Base-by-base conservation (phyloP, 2,797 vertebrate genomes). In the Stomatorhinus walkeri region DNA sequence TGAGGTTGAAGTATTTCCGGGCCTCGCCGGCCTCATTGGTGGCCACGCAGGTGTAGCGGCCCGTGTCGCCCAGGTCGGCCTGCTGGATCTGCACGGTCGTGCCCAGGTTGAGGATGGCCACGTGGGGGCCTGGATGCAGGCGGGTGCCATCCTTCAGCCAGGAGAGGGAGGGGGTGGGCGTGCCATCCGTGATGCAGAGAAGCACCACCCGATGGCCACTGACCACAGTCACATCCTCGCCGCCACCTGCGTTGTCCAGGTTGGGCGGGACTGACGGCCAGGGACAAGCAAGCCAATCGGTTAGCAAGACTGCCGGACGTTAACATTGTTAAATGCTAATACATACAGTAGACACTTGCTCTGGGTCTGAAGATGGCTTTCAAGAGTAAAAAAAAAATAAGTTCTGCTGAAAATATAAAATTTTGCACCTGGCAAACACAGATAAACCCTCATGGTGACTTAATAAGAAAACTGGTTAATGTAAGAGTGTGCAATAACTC, bases 41-140 rank as follows among this genome's bases (percentile, higher is more conserved):
- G 12, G 97, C 98, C 56, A 95, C 56, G 2, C 98, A 99, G 61
- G 96, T 97, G 92, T 98, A 99, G 46, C 88, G 95, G 22, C 97
- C 98, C 0, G 96, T 92, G 64, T 99, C 94, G 3, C 91, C 93
- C 1, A 94, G 92, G 40, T 93, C 93, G 22, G 95, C 91, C 64
- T 88, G 84, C 19, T 88, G 59, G 88, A 99, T 93, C 88, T 96
- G 96, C 87, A 99, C 90, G 4, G 95, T 95, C 92, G 95, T 97
- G 87, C 97, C 97, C 68, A 93, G 94, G 89, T 95, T 94, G 59
- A 94, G 91, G n/a, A 96, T 84, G 0, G 40, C 90, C 87, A 96
- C 24, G 36, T 92, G 94, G 24, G 89, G n/a, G 28, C 93, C 93
- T 0, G 89, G 89, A 6, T 24, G 87, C 24, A 98, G 89, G 28